Evolutionary conservation across 2,888 invertebrate genomes (phyloP).

Genomic region (Aplocera efformata): DNA sequence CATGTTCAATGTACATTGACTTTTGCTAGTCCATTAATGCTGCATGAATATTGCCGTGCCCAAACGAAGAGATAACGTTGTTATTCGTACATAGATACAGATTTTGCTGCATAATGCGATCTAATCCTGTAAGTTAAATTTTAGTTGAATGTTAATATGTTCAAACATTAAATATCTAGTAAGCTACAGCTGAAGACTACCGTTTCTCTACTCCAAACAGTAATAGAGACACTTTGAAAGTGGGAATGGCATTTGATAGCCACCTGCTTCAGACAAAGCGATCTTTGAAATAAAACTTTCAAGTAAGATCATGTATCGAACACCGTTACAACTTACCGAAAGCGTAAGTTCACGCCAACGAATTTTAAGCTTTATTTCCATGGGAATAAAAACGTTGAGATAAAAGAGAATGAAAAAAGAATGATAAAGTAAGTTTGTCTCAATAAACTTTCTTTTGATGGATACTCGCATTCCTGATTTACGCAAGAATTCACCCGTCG

Average conservation of each 20-base stretch:
- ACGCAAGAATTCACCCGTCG: constrained; percentile 55
- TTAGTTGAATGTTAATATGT: too few relatives aligned
- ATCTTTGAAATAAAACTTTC: constrained; percentile 57
- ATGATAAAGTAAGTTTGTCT: constrained; percentile 32
- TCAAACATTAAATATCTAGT: too few relatives aligned
- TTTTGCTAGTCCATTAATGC: constrained; percentile 4
- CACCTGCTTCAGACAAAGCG: constrained; percentile 31
- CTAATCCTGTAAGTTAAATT: too few relatives aligned
- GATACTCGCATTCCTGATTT: constrained; percentile 49
- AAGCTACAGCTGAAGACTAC: too few relatives aligned
- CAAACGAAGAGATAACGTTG: too few relatives aligned
- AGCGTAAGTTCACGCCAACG: constrained; percentile 14
- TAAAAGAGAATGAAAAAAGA: constrained; percentile 14
- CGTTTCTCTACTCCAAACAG: constrained; percentile 28
- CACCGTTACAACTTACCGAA: constrained; percentile 30
- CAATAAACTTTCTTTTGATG: constrained; percentile 47
- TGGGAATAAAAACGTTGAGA: constrained; percentile 29
- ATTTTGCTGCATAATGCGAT: too few relatives aligned
- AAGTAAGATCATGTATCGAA: constrained; percentile 48
- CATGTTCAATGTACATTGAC: constrained; percentile 3
- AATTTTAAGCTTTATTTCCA: constrained; percentile 37
- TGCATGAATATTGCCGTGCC: too few relatives aligned
- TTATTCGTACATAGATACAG: too few relatives aligned
- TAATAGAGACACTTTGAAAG: constrained; percentile 36
- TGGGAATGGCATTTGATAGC: constrained; percentile 36